Evolutionary conservation across 2,797 vertebrate genomes (phyloP), one percentile per base, ranked within the genome.

Genomic region (Gallirallus australis): DNA sequence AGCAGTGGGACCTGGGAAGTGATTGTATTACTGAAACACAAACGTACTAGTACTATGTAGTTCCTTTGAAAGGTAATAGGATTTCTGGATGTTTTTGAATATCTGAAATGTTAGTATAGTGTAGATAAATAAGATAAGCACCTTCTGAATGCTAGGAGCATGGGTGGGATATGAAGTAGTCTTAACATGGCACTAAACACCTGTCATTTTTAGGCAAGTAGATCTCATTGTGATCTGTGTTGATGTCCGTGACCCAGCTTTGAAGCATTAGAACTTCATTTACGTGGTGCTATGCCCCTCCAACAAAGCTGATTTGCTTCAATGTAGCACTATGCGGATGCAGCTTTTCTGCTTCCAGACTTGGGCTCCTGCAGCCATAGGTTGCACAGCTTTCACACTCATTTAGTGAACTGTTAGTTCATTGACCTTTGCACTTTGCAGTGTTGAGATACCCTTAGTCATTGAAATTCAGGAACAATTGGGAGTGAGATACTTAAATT

Each of bases 1-100:
- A 71, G 17, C 6, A 37, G 4, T 6, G 2, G 4, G 17, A 30
- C 7, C 9, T 37, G 14, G 6, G 15, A 25, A 70, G 12, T 0
- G 3, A 40, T 73, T 89, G 82, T 63, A 5, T 82, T 59, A 53
- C 3, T 28, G 15, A 87, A 94, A 57, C n/a, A 42, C 16, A 60
- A 60, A 53, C 12, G 7, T 28, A n/a, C 7, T 5, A 39, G 10
- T 37, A 37, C 28, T 23, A n/a, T 40, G 6, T 21, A 90, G 31
- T 19, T 91, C 28, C 17, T 86, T 54, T 68, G n/a, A 82, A 72
- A 79, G 8, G 6, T 31, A 24, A 4, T 23, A 64, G 13, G 17
- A 60, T 75, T 78, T 60, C 37, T 68, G 40, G 16, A 23, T 1
- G 0, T 12, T 60, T 11, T 31, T 31, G n/a, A 7, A 28, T 63